Percentiles rank a stretch among this genome's conserved stretches.
These are phyloP conservation scores for Oxyruncus cristatus DNA, from an alignment of 2,113 vertebrate species.

Conservation along the genomic window DNA sequence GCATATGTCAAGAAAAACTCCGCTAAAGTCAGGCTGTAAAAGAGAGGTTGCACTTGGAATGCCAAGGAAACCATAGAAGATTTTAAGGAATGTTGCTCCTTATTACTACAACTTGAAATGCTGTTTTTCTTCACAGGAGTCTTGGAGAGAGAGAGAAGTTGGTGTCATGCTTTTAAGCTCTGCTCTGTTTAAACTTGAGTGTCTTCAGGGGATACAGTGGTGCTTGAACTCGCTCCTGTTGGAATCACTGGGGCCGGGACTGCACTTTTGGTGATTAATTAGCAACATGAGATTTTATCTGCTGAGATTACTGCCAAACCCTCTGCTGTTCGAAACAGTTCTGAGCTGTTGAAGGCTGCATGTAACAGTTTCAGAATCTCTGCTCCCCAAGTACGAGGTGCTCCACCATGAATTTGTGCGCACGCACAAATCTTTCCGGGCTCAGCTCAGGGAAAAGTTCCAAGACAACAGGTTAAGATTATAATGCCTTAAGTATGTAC, in stretches of 20 bases:
- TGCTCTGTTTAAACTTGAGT: constrained; percentile 40
- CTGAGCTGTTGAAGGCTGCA: not conserved
- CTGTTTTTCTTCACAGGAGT: not conserved
- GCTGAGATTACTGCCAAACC: not conserved
- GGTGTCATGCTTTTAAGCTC: not conserved
- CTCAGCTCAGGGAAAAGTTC: not conserved
- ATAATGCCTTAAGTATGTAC: not conserved
- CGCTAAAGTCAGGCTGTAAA: not conserved
- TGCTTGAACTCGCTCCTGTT: constrained; percentile 48
- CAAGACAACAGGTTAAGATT: not conserved
- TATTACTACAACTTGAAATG: not conserved
- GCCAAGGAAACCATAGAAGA: not conserved
- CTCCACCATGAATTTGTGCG: not conserved
- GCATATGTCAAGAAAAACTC: not conserved
- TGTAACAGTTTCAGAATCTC: not conserved
- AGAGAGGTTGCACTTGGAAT: not conserved
- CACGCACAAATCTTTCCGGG: not conserved
- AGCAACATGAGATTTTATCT: not conserved
- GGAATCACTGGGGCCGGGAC: not conserved
- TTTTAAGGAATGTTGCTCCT: constrained; percentile 5
- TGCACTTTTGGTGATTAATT: not conserved
- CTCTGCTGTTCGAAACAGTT: not conserved
- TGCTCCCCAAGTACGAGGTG: not conserved
- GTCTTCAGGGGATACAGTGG: constrained; percentile 10
- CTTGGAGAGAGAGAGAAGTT: not conserved